phyloP scores from a whole-genome alignment of 2,113 vertebrate genomes.

The Mystacornis crossleyi region DNA sequence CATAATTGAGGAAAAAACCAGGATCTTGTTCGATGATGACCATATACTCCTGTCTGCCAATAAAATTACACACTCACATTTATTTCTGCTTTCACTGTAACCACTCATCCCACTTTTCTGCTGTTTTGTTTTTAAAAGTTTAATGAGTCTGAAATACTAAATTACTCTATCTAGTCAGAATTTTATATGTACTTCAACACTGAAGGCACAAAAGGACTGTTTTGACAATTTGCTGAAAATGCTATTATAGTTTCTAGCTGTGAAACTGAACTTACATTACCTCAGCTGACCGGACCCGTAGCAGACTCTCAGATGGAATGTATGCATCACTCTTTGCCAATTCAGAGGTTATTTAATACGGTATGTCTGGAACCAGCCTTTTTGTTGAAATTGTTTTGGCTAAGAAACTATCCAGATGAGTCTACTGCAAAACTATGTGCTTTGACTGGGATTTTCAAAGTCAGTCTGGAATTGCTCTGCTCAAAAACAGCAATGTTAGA shows the following conservation, averaged over 20 bases:
- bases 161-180: neutral
- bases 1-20: neutral
- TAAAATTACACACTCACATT: conserved; percentile 15
- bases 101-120: neutral
- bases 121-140: neutral
- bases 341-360: conserved; percentile 72
- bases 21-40: neutral
- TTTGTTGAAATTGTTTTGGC: conserved; percentile 71
- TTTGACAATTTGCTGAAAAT: conserved; percentile 30
- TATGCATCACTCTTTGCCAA: conserved; percentile 63
- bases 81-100: conserved; percentile 21
- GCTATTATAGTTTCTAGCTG: conserved; percentile 2
- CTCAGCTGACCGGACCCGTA: conserved; percentile 57
- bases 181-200: neutral
- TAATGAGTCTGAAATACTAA: neutral
- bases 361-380: conserved; percentile 68
- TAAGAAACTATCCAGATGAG: conserved; percentile 65
- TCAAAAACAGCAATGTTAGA: conserved; percentile 8
- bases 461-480: neutral
- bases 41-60: conserved; percentile 4
- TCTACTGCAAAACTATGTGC: conserved; percentile 61
- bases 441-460: conserved; percentile 58
- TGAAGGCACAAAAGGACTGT: neutral
- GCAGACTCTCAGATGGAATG: conserved; percentile 66
- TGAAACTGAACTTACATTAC: conserved; percentile 64